Conservation (phyloP, 2,113 vertebrate species). For the Spea bombifrons region DNA sequence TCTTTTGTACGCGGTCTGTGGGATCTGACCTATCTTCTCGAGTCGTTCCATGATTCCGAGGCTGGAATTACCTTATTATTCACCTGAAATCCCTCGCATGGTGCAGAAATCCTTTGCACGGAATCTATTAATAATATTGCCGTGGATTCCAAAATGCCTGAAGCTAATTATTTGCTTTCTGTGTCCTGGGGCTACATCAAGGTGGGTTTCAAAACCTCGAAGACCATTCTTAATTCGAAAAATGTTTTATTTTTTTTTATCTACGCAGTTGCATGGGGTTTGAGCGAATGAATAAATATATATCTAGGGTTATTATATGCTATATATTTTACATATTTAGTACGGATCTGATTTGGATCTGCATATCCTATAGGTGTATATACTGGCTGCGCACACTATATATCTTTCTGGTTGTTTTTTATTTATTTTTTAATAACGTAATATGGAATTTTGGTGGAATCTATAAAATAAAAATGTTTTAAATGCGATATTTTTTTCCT, state of each 20-base stretch:
- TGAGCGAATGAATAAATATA: too few relatives aligned
- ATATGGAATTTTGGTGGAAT: too few relatives aligned
- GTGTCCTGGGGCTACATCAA: constrained; percentile 98
- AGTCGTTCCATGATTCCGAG: constrained; percentile 33
- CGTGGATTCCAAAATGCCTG: constrained; percentile 87
- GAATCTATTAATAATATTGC: constrained; percentile 67
- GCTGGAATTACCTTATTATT: constrained; percentile 45
- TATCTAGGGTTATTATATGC: background rate
- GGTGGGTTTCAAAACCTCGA: constrained; percentile 73
- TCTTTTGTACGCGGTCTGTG: constrained; percentile 46
- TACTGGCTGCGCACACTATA: too few relatives aligned
- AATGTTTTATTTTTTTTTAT: background rate
- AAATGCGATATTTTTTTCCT: too few relatives aligned
- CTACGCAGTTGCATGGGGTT: background rate
- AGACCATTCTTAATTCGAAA: background rate
- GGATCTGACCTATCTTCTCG: constrained; percentile 47
- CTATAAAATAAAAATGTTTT: too few relatives aligned
- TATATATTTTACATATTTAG: background rate
- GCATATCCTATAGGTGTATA: too few relatives aligned
- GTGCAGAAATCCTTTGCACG: constrained; percentile 60
- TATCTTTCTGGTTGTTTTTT: background rate
- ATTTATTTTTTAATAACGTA: background rate
- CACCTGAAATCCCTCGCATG: constrained; percentile 57
- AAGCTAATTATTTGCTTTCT: constrained; percentile 91
- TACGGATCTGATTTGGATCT: too few relatives aligned